Evolutionary conservation across 2,888 invertebrate genomes (phyloP), one percentile per base, ranked within the genome.

Genomic region (Didymodactylos carnosus): DNA sequence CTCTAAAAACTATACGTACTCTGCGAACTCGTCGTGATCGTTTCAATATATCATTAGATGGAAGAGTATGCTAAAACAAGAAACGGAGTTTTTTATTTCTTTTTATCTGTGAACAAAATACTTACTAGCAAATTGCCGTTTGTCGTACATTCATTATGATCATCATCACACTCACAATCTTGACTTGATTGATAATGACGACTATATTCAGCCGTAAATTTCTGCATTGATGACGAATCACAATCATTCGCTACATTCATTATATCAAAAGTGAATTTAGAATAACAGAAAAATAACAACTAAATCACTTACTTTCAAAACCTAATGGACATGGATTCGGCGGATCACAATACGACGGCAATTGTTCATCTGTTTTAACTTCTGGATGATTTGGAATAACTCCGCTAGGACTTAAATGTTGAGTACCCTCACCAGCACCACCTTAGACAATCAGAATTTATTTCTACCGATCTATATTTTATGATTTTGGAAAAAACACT

Each of bases 311-410:
- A 90, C 91, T 89, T 76, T 88, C 88, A 81, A 91, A 94, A 77
- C 94, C 97, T 75, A 91, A 88, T 3, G 97, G 98, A 81, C 98
- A 98, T 0, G 98, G 98, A 84, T 98, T 98, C 3, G 97, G 97
- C 1, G 98, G 98, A 83, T 95, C 94, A 83, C 98, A 98, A 84
- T 98, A 98, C 27, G 97, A 94, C 0, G 97, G 97, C 75, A 98
- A 86, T 19, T 90, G 89, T 14, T 91, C 90, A 81, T 97, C 94
- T 6, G 90, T 88, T 84, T 95, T 95, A 71, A 92, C 88, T 83
- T 91, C 88, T 77, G 88, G 88, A 69, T 73, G 74, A 78, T 88
- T 88, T 71, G 7, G 87, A 86, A 79, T 76, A 19, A 77, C 77
- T 14, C 82, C 82, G 70, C 83, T 82, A n/a, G 84, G 84, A 62